These are phyloP conservation scores for Icerya purchasi DNA, from an alignment of 2,888 invertebrate genomes.

Conservation along the genomic window DNA sequence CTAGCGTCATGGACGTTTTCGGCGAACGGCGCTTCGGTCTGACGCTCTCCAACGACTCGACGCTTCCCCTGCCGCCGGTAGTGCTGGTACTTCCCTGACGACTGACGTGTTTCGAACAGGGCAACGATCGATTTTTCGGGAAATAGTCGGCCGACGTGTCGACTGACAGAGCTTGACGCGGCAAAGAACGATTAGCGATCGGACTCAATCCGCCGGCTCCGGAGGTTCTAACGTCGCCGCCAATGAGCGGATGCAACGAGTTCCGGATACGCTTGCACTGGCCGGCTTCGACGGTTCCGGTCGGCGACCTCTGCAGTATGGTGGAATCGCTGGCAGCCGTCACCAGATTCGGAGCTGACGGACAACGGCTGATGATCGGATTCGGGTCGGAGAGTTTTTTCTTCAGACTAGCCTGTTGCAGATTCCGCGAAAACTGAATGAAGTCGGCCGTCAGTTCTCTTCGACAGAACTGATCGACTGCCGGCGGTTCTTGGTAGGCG, in stretches of 20 bases:
- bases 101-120: constrained; percentile 18
- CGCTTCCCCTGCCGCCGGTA: constrained; percentile 12
- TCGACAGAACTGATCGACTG: constrained; percentile 21
- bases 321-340: constrained; percentile 21
- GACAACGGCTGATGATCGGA: constrained; percentile 29
- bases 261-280: constrained; percentile 14
- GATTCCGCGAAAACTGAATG: constrained; percentile 29
- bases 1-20: constrained; percentile 53
- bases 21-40: constrained; percentile 12
- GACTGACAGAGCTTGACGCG: constrained; percentile 62
- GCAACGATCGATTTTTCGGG: constrained; percentile 19
- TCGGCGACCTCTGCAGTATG: not conserved
- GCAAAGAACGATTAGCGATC: constrained; percentile 29
- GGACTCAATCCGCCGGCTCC: constrained; percentile 36
- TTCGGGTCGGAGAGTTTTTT: constrained; percentile 17
- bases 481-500: constrained; percentile 20
- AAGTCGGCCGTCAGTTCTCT: constrained; percentile 29
- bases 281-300: constrained; percentile 7
- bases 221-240: not conserved
- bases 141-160: constrained; percentile 33
- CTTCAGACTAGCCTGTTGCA: constrained; percentile 19
- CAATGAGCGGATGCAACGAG: constrained; percentile 15
- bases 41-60: constrained; percentile 14
- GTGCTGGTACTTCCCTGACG: constrained; percentile 13
- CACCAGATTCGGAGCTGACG: constrained; percentile 36